Conservation (phyloP, 2,888 invertebrate species). For the Arrhopalites spinosus region DNA sequence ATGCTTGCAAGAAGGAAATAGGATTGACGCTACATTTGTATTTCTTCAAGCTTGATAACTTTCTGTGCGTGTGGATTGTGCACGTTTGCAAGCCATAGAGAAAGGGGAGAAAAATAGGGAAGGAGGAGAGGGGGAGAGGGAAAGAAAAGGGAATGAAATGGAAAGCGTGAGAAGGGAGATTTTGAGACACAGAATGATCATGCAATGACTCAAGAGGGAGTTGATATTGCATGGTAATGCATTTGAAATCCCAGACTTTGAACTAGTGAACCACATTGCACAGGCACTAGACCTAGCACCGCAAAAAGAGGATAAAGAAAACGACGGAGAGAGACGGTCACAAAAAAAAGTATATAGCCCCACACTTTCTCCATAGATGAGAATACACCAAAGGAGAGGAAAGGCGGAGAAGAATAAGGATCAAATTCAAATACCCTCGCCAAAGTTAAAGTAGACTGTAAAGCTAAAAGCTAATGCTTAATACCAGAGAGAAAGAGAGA, state of each 20-base stretch:
- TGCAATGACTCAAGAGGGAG: slow-evolving; percentile 41
- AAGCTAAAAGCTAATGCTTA: not conserved
- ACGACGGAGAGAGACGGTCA: not conserved
- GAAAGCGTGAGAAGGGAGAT: slow-evolving; percentile 8
- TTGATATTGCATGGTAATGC: slow-evolving; percentile 35
- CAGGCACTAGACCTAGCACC: not conserved
- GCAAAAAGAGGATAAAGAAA: slow-evolving; percentile 2
- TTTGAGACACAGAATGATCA: slow-evolving; percentile 14
- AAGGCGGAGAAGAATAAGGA: not conserved
- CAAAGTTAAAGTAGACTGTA: too few species aligned
- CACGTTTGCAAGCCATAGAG: not conserved
- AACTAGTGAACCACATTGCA: slow-evolving; percentile 17
- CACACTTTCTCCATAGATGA: too few species aligned
- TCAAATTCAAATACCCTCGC: too few species aligned
- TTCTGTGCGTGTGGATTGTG: slow-evolving; percentile 17
- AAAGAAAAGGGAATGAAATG: not conserved
- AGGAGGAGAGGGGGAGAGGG: not conserved
- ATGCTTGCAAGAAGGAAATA: slow-evolving; percentile 24
- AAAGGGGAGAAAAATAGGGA: not conserved
- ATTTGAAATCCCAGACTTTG: slow-evolving; percentile 23
- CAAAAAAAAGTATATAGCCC: too few species aligned
- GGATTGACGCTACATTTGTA: slow-evolving; percentile 36
- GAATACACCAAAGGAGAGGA: not conserved
- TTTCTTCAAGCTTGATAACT: slow-evolving; percentile 23
- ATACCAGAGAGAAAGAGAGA: not conserved